Evolutionary conservation across 1,140 invertebrate genomes (phyloP).

Genomic region (Drosophila virilis): DNA sequence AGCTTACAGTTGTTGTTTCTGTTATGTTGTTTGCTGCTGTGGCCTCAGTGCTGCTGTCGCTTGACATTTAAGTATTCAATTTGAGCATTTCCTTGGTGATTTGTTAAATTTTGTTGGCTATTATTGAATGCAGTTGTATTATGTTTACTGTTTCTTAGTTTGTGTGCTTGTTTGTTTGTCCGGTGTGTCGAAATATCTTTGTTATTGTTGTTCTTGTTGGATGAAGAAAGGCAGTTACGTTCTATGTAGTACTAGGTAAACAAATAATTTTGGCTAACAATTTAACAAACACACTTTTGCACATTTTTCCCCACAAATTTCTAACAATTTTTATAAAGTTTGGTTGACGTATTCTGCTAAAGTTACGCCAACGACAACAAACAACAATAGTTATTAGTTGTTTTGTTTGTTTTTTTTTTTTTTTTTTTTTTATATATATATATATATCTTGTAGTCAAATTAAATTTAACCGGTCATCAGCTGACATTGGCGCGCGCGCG

Average conservation of each 20-base stretch:
- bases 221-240: constrained; percentile 56
- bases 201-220: constrained; percentile 32
- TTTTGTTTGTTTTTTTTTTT: constrained; percentile 27
- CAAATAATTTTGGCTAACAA: constrained; percentile 80
- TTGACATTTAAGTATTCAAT: constrained; percentile 68
- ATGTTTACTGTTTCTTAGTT: constrained; percentile 12
- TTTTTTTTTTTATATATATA: too few relatives aligned
- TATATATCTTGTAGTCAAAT: constrained; percentile 54
- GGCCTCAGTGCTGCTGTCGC: constrained; percentile 37
- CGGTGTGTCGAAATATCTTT: constrained; percentile 12
- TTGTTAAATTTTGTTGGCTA: constrained; percentile 21
- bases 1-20: constrained; percentile 39
- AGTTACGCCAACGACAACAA: constrained; percentile 38
- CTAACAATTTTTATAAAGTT: constrained; percentile 47
- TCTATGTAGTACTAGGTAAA: constrained; percentile 73
- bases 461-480: constrained; percentile 21
- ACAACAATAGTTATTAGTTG: constrained; percentile 17
- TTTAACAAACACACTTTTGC: constrained; percentile 78
- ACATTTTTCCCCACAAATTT: constrained; percentile 67
- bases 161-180: constrained; percentile 20
- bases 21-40: constrained; percentile 23
- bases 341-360: constrained; percentile 55
- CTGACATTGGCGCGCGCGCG: constrained; percentile 21
- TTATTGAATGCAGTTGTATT: constrained; percentile 9
- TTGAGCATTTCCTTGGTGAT: constrained; percentile 63